A percentile compares a stretch with the other conserved stretches of the same genome.
These are phyloP conservation scores for Rhysida immarginata DNA, from an alignment of 1,140 invertebrate species.

Conservation along the genomic window DNA sequence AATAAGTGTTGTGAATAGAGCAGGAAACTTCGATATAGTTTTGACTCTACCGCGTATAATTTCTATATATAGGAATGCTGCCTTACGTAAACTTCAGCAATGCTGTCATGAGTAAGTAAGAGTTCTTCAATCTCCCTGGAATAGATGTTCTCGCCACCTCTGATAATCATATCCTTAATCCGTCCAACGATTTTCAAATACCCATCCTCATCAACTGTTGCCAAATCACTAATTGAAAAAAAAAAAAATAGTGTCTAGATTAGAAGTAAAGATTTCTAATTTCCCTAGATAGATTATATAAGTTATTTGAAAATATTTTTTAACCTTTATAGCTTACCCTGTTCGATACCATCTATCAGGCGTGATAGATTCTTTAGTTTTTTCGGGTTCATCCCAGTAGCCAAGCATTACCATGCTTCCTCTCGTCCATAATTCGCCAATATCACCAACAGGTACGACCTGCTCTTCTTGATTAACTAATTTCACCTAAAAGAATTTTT, in stretches of 20 bases:
- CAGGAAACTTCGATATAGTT: no score
- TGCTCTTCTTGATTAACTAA: constrained; percentile 13
- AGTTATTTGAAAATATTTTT: background rate
- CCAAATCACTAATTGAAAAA: constrained; percentile 48
- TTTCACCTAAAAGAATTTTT: constrained; percentile 4
- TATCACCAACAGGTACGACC: constrained; percentile 51
- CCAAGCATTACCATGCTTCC: constrained; percentile 67
- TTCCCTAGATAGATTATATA: background rate
- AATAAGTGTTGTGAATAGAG: no score
- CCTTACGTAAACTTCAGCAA: constrained; percentile 62
- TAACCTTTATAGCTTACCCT: constrained; percentile 39
- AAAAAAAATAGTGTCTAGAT: background rate
- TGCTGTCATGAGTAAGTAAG: constrained; percentile 52
- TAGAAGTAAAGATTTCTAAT: background rate
- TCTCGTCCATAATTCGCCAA: constrained; percentile 68
- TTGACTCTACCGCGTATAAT: no score
- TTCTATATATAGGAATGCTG: no score
- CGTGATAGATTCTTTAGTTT: constrained; percentile 55
- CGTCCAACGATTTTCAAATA: constrained; percentile 65
- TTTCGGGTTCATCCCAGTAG: constrained; percentile 70
- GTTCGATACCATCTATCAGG: constrained; percentile 70
- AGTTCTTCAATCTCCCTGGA: constrained; percentile 76
- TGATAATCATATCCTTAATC: constrained; percentile 75
- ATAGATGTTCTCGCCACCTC: constrained; percentile 83
- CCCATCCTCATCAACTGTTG: constrained; percentile 53